Conservation (phyloP, 1,140 invertebrate species). For the Drosophila orena region DNA sequence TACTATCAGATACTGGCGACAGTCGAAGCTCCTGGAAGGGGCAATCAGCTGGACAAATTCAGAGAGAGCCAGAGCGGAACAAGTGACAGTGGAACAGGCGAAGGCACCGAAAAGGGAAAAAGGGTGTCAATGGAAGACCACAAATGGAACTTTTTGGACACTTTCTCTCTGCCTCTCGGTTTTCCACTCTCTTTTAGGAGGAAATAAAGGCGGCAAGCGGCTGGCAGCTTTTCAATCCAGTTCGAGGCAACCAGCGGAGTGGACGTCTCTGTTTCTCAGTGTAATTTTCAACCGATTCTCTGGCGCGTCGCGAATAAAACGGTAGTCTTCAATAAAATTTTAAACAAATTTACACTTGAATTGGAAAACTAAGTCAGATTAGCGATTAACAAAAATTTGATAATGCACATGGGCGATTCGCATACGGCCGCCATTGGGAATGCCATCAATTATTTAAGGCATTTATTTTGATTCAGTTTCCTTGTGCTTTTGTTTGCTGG, state of each 20-base stretch:
- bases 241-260: constrained; percentile 73
- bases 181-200: constrained; percentile 18
- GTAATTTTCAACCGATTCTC: constrained; percentile 13
- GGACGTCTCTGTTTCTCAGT: constrained; percentile 46
- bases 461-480: constrained; percentile 69
- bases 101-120: constrained; percentile 39
- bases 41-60: constrained; percentile 58
- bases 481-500: constrained; percentile 42
- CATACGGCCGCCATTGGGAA: constrained; percentile 31
- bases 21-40: constrained; percentile 15
- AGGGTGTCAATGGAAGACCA: constrained; percentile 80
- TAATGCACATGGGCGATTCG: background rate
- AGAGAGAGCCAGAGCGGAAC: constrained; percentile 15
- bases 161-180: constrained; percentile 28
- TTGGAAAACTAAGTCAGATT: background rate
- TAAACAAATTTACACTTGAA: constrained; percentile 5
- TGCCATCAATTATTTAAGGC: constrained; percentile 75
- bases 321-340: constrained; percentile 38
- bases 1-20: background rate
- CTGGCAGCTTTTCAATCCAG: constrained; percentile 74
- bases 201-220: constrained; percentile 24
- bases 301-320: constrained; percentile 44
- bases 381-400: constrained; percentile 14
- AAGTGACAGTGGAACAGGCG: constrained; percentile 15
- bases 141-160: constrained; percentile 66